Evolutionary conservation across 2,113 vertebrate species (phyloP).

Genomic region (Athene noctua): DNA sequence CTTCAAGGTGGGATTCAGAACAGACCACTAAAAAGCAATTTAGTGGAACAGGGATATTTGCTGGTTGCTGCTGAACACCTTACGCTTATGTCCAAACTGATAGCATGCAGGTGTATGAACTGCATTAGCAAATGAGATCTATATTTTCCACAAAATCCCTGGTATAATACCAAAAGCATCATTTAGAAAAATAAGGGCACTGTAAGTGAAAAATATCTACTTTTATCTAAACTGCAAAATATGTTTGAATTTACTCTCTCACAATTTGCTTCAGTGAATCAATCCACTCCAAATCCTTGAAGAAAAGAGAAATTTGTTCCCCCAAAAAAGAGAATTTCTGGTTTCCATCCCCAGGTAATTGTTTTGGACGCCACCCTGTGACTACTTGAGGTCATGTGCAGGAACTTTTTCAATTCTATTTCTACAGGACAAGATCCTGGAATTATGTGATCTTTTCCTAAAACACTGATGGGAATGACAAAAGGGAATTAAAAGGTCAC

Average conservation of each 20-base stretch:
- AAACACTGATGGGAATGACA: not conserved
- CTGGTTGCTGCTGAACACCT: not conserved
- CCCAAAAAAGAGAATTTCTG: not conserved
- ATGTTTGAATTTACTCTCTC: not conserved
- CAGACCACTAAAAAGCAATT: not conserved
- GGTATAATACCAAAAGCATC: not conserved
- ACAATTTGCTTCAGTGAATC: not conserved
- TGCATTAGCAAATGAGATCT: not conserved
- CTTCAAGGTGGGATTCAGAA: not conserved
- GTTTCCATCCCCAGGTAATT: not conserved
- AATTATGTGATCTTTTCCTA: not conserved
- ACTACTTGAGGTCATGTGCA: not conserved
- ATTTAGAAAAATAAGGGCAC: not conserved
- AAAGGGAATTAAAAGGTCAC: not conserved
- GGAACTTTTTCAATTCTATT: not conserved
- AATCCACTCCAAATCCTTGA: not conserved
- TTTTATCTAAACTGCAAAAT: not conserved
- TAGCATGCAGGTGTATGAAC: not conserved
- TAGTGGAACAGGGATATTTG: not conserved
- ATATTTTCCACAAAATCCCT: not conserved
- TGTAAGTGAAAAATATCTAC: not conserved
- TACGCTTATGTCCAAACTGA: not conserved
- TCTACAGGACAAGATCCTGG: not conserved
- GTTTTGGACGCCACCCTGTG: not conserved
- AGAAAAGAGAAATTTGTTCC: not conserved